Evolutionary conservation across 2,797 vertebrate species (phyloP).

Genomic region (Eurystomus glaucurus): DNA sequence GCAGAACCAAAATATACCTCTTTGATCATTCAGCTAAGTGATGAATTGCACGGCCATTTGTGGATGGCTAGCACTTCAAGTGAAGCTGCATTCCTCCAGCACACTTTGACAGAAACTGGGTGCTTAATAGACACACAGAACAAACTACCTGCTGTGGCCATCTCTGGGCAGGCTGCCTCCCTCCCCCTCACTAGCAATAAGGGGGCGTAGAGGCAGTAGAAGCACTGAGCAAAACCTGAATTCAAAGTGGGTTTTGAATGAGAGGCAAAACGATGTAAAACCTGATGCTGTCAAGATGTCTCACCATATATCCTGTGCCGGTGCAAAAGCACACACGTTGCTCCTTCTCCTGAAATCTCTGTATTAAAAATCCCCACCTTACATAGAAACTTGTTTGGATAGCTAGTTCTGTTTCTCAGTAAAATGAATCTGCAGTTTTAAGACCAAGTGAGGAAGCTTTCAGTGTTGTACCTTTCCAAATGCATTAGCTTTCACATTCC

Average conservation of each 20-base stretch:
- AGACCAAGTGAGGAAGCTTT: neutral
- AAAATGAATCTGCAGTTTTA: neutral
- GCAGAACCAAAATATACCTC: neutral
- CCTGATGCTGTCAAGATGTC: neutral
- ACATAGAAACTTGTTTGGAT: neutral
- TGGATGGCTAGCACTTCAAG: neutral
- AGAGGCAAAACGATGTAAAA: neutral
- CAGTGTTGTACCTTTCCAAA: rapidly evolving
- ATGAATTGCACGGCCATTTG: neutral
- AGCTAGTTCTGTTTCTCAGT: neutral
- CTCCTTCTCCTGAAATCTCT: neutral
- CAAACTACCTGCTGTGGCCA: neutral
- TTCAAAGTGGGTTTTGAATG: neutral
- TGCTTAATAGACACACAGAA: neutral
- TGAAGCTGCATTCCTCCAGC: neutral
- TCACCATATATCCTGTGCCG: neutral
- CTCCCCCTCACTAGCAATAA: neutral
- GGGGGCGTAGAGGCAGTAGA: neutral
- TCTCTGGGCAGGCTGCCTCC: neutral
- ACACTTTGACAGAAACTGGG: neutral
- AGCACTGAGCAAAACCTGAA: neutral
- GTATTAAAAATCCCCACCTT: neutral
- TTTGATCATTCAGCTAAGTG: neutral
- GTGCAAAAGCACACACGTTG: rapidly evolving
- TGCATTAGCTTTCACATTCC: neutral